Evolutionary conservation across 1,140 invertebrate species (phyloP).

Genomic region (Papilio machaon): DNA sequence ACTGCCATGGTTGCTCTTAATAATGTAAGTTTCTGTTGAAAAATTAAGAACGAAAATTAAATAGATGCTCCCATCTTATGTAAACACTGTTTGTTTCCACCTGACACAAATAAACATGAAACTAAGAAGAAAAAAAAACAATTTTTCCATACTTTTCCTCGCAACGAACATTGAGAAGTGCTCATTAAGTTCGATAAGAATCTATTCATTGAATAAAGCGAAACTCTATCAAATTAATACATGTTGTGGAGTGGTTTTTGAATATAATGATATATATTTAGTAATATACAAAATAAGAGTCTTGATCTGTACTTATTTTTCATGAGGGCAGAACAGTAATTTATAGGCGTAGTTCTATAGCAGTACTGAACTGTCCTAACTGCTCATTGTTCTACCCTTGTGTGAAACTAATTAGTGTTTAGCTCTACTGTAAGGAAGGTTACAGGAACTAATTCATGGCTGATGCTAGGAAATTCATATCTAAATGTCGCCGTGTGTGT

Average conservation of each 20-base stretch:
- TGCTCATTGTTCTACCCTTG: background rate
- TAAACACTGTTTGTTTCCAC: background rate
- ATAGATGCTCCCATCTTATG: background rate
- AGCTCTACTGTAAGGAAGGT: background rate
- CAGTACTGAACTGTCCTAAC: background rate
- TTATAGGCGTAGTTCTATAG: background rate
- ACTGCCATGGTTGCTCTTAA: too few relatives aligned
- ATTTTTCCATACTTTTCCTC: background rate
- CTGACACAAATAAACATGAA: background rate
- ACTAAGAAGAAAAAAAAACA: background rate
- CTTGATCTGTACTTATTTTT: background rate
- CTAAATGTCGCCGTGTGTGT: background rate
- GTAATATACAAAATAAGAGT: background rate
- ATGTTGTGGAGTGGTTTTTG: background rate
- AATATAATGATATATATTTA: background rate
- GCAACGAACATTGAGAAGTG: background rate
- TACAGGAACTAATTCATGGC: constrained; percentile 24
- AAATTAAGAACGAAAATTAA: too few relatives aligned
- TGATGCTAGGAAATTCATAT: constrained; percentile 13
- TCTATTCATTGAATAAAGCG: background rate
- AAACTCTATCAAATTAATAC: background rate
- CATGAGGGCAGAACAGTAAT: background rate
- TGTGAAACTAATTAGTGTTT: background rate
- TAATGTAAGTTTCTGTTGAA: too few relatives aligned
- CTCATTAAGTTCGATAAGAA: constrained; percentile 1